A percentile compares a stretch with the other conserved stretches of the same genome.
phyloP scores from a whole-genome alignment of 2,888 invertebrate species.

The Syrphus vitripennis region DNA sequence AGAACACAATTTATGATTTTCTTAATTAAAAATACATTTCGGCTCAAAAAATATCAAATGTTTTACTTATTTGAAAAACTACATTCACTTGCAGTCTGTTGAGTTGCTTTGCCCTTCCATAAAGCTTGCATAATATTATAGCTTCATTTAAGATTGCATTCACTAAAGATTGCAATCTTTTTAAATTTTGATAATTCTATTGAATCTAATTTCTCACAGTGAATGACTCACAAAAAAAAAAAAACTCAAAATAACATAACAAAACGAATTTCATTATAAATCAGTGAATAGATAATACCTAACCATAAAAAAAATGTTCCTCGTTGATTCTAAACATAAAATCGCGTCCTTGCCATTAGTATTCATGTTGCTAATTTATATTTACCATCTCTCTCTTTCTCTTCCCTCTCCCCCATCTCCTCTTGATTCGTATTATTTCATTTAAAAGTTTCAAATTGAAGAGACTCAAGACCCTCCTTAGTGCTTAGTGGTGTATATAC shows the following conservation, averaged over 20 bases:
- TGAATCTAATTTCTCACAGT: too few relatives aligned
- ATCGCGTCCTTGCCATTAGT: neutral
- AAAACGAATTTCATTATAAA: neutral
- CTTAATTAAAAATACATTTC: too few relatives aligned
- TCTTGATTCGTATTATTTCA: neutral
- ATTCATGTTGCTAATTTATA: constrained; percentile 23
- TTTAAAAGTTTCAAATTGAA: constrained; percentile 44
- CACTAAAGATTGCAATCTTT: too few relatives aligned
- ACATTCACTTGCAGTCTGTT: too few relatives aligned
- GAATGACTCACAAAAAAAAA: neutral
- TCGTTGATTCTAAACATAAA: neutral
- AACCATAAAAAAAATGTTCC: neutral
- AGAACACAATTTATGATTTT: too few relatives aligned
- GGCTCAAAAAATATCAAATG: too few relatives aligned
- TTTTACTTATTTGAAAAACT: too few relatives aligned
- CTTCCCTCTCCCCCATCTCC: neutral
- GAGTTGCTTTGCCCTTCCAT: too few relatives aligned
- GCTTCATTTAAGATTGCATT: too few relatives aligned
- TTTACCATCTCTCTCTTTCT: neutral
- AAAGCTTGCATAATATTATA: too few relatives aligned
- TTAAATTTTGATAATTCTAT: too few relatives aligned
- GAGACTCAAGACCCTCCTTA: constrained; percentile 2
- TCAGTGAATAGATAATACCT: neutral
- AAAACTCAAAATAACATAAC: neutral
- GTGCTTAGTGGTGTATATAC: neutral